These are phyloP conservation scores for Megalopta genalis DNA, from an alignment of 1,140 invertebrate species.

Conservation along the genomic window DNA sequence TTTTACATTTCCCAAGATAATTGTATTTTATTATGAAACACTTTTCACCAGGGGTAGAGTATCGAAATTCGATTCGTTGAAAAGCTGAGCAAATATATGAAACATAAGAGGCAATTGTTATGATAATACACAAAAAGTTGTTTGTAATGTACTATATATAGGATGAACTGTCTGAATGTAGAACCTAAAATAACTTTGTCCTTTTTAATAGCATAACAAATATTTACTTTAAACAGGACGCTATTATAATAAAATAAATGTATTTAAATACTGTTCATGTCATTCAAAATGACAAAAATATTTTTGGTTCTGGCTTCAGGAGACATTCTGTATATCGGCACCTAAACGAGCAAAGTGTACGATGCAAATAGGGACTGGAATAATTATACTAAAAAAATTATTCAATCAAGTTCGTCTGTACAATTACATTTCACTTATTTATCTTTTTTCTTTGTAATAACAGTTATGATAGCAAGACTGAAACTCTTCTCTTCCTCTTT, in stretches of 20 bases:
- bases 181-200: too few species aligned
- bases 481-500: background rate
- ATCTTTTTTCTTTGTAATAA: conserved; percentile 10
- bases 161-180: too few species aligned
- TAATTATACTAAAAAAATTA: conserved; percentile 8
- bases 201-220: too few species aligned
- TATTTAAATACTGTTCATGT: too few species aligned
- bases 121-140: background rate
- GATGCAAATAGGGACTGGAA: conserved; percentile 2
- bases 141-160: background rate
- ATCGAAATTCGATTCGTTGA: background rate
- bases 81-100: background rate
- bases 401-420: background rate
- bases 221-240: too few species aligned
- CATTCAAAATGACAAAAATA: too few species aligned
- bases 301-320: too few species aligned
- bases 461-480: background rate
- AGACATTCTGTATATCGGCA: too few species aligned
- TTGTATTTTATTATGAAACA: background rate
- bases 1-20: too few species aligned
- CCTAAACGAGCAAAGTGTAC: background rate
- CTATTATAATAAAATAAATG: too few species aligned
- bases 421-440: background rate
- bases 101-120: background rate
- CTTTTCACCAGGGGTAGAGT: background rate